A percentile compares a stretch with the other conserved stretches of the same genome.
phyloP scores from a whole-genome alignment of 2,113 vertebrate species.

The Amazona vittata region DNA sequence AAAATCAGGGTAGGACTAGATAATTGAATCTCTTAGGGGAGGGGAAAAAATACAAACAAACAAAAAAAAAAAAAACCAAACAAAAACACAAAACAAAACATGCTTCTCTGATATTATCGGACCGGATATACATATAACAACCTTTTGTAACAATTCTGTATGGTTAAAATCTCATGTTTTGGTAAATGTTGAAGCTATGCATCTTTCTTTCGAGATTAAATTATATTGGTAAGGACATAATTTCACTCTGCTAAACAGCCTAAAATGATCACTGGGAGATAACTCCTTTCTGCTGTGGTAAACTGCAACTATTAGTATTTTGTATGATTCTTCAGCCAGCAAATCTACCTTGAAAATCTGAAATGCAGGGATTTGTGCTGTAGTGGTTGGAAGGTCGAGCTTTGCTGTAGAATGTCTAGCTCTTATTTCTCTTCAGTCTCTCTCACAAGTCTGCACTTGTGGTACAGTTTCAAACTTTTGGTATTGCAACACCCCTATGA shows the following conservation, averaged over 20 bases:
- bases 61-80: neutral
- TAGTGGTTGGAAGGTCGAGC: neutral
- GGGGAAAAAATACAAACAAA: no score
- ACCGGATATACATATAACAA: neutral
- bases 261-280: neutral
- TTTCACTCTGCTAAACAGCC: neutral
- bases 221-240: neutral
- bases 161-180: neutral
- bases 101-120: neutral
- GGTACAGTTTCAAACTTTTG: neutral
- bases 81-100: no score
- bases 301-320: neutral
- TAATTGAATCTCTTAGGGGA: neutral
- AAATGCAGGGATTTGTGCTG: neutral
- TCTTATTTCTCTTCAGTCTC: neutral
- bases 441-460: conserved; percentile 3
- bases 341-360: neutral
- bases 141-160: neutral
- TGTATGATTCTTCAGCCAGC: neutral
- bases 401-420: neutral
- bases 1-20: neutral
- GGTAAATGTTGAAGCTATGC: neutral
- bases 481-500: neutral
- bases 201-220: neutral
- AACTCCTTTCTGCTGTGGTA: neutral